These are phyloP conservation scores for Cladopsammia gracilis DNA, from an alignment of 64 coral and sea anemone genomes.

Conservation along the genomic window DNA sequence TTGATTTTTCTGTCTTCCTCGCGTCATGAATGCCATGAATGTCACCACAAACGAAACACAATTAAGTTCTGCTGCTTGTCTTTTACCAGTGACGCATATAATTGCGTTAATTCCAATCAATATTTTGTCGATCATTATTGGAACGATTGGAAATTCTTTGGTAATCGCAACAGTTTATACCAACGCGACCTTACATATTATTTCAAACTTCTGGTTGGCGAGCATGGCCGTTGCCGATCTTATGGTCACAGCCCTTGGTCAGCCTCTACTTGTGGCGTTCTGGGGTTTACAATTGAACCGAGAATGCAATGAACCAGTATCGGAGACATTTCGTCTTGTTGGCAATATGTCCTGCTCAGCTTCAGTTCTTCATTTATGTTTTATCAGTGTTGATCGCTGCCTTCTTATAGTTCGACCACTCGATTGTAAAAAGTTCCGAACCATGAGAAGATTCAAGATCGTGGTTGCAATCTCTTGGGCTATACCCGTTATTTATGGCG, in stretches of 20 bases:
- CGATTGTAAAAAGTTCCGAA: slow-evolving; percentile 35
- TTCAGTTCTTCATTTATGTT: slow-evolving; percentile 84
- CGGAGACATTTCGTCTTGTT: slow-evolving; percentile 76
- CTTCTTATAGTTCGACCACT: slow-evolving; percentile 74
- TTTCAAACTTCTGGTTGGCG: slow-evolving; percentile 83
- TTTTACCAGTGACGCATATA: background rate
- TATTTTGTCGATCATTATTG: slow-evolving; percentile 50
- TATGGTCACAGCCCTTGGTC: slow-evolving; percentile 73
- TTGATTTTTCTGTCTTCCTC: too few relatives aligned
- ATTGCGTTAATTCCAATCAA: slow-evolving; percentile 26
- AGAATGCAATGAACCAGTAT: slow-evolving; percentile 49
- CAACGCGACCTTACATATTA: slow-evolving; percentile 71
- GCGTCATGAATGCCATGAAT: background rate
- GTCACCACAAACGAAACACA: background rate
- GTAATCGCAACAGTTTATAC: slow-evolving; percentile 88
- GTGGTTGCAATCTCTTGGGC: slow-evolving; percentile 51
- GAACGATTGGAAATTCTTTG: slow-evolving; percentile 78
- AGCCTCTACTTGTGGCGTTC: slow-evolving; percentile 80
- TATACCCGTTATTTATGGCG: slow-evolving; percentile 68
- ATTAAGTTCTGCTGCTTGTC: background rate
- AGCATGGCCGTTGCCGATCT: slow-evolving; percentile 85
- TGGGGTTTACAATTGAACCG: slow-evolving; percentile 37
- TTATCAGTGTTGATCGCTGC: slow-evolving; percentile 82
- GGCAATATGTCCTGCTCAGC: slow-evolving; percentile 85
- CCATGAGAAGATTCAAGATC: slow-evolving; percentile 55